phyloP scores from a whole-genome alignment of 2,113 vertebrate genomes.

The Phocoena phocoena region DNA sequence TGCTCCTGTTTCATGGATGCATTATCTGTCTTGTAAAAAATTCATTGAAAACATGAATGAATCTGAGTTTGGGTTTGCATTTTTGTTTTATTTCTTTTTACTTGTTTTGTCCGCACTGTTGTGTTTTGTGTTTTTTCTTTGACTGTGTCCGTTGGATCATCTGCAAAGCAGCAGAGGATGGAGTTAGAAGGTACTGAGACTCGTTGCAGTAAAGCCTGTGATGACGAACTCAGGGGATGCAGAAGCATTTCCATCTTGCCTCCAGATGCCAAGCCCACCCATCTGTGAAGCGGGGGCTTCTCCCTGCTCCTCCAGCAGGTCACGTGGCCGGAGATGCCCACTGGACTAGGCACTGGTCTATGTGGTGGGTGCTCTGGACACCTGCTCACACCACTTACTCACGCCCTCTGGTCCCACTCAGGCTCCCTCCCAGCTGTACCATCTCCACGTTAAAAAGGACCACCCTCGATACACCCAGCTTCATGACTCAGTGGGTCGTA shows the following conservation, averaged over 20 bases:
- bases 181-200: not conserved
- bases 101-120: not conserved
- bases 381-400: fast-evolving
- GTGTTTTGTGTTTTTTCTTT: not conserved
- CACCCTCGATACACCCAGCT: not conserved
- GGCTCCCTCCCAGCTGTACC: not conserved
- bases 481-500: fast-evolving
- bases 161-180: not conserved
- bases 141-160: fast-evolving
- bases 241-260: not conserved
- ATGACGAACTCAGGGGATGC: not conserved
- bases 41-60: not conserved
- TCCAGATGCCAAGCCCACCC: not conserved
- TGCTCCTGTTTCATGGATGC: not conserved
- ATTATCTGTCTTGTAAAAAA: not conserved
- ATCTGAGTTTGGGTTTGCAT: not conserved
- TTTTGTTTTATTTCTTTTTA: not conserved
- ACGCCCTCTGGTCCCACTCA: not conserved
- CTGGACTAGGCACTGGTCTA: not conserved
- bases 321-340: fast-evolving
- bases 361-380: not conserved
- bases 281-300: not conserved
- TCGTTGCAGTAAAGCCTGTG: not conserved
- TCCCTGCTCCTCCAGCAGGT: not conserved
- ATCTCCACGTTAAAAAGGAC: fast-evolving